Evolutionary conservation across 2,113 vertebrate genomes (phyloP).

Genomic region (Panthera uncia): DNA sequence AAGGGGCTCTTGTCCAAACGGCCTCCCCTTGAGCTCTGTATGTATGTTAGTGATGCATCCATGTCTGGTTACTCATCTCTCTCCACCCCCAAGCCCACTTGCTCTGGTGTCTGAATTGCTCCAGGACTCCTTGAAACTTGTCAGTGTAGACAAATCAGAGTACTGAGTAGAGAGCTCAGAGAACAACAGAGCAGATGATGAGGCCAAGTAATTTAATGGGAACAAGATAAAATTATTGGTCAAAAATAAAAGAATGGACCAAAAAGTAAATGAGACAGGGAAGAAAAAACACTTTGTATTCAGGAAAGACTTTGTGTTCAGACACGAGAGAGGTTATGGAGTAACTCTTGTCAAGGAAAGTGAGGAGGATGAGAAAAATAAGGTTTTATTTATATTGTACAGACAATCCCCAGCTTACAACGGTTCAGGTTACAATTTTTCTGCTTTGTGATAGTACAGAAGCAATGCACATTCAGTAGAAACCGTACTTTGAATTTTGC

Average conservation of each 20-base stretch:
- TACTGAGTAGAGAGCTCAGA: background rate
- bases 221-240: background rate
- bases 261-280: background rate
- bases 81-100: accelerated
- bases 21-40: background rate
- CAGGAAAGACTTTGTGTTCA: background rate
- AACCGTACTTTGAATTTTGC: background rate
- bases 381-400: background rate
- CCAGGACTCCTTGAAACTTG: background rate
- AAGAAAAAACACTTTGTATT: background rate
- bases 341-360: background rate
- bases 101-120: accelerated
- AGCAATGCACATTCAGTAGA: background rate
- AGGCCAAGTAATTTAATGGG: background rate
- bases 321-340: background rate
- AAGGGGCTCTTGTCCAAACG: background rate
- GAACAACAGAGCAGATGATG: background rate
- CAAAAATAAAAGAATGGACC: background rate
- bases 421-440: background rate
- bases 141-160: background rate
- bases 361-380: background rate
- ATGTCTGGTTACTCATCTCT: background rate
- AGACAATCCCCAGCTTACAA: background rate
- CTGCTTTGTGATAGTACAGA: background rate
- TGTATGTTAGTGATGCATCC: background rate